Evolutionary conservation across 1,140 invertebrate genomes (phyloP), one percentile per base, ranked within the genome.

Genomic region (Schlechtendalia chinensis): DNA sequence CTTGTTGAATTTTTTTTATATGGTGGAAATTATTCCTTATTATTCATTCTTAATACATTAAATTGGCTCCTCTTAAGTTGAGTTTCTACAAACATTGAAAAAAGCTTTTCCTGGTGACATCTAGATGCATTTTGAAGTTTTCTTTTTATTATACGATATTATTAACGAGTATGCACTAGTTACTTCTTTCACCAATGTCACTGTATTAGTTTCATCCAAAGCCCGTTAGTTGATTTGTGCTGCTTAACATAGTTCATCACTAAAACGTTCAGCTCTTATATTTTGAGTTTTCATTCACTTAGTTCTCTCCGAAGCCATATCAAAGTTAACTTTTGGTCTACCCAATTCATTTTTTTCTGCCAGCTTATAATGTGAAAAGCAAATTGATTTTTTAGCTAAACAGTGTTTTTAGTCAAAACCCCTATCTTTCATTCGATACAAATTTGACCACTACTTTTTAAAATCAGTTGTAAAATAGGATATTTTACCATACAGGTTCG

Each of bases 31-130:
- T 10, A 11, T 71, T 71, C 47, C 32, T 71, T 71, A 53, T 53
- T 5, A n/a, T 71, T 45, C 0, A 3, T 24, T 24, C 39, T 53
- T 45, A 71, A 47, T 8, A 71, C 50, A 47, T 71, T 53, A 53
- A 47, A 71, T 53, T 71, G 67, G 67, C 67, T n/a, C n/a, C n/a
- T n/a, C n/a, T n/a, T n/a, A n/a, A n/a, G n/a, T n/a, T n/a, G n/a
- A n/a, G n/a, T n/a, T 71, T 71, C 67, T 27, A 47, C 67, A 71
- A 71, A 71, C n/a, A 71, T 71, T 12, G 67, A 71, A 19, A 71
- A 53, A 16, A 39, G 39, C 22, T 71, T 39, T 27, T 24, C n/a
- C 39, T 53, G 47, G 47, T 45, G 39, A 47, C 16, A 69, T n/a
- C 45, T 47, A 1, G 19, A 69, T 16, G 14, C 65, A 16, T 69